Evolutionary conservation across 2,888 invertebrate species (phyloP).

Genomic region (Harpagoxenus sublaevis): DNA sequence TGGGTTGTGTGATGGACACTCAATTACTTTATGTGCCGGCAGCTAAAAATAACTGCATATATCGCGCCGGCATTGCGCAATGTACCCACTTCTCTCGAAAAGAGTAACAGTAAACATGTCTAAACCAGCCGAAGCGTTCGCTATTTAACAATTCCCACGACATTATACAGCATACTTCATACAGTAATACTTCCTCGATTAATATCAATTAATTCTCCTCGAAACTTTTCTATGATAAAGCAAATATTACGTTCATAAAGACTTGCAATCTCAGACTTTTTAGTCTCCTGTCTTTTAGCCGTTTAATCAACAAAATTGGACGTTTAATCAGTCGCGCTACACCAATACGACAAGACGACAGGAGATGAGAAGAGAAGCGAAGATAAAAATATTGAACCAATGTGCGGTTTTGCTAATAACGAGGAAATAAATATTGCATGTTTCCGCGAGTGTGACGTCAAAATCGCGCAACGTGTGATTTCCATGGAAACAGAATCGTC

Average conservation of each 20-base stretch:
- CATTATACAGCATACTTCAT: not conserved
- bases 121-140: slow-evolving; percentile 31
- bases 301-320: not conserved
- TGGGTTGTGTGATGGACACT: slow-evolving; percentile 71
- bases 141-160: slow-evolving; percentile 24
- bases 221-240: not conserved
- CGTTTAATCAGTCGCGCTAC: not conserved
- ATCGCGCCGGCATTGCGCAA: slow-evolving; percentile 49
- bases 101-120: slow-evolving; percentile 43
- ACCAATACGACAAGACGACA: not conserved
- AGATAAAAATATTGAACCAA: slow-evolving; percentile 34
- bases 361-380: not conserved
- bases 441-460: slow-evolving; percentile 53
- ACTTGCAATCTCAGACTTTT: not conserved
- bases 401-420: slow-evolving; percentile 40
- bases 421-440: slow-evolving; percentile 52
- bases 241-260: not conserved
- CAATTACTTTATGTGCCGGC: slow-evolving; percentile 69
- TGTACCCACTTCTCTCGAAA: slow-evolving; percentile 45
- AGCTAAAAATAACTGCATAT: slow-evolving; percentile 60
- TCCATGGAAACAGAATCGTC: slow-evolving; percentile 74
- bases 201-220: not conserved
- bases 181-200: not conserved
- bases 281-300: not conserved
- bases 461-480: slow-evolving; percentile 71